Conservation (phyloP, 2,888 invertebrate species). For the Dendrolimus pini region DNA sequence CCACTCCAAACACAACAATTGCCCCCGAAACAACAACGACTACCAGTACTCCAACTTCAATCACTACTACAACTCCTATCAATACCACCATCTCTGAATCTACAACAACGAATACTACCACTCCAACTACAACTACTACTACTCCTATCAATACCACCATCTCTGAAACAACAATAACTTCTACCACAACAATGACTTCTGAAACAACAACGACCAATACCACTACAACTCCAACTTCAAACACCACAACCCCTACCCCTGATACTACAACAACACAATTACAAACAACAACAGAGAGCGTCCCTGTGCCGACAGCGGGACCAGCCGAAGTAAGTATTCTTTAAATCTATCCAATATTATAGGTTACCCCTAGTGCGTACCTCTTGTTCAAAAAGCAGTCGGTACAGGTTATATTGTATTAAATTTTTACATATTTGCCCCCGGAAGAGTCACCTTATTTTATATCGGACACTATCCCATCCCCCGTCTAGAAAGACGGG, state of each 20-base stretch:
- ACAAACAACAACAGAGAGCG: background rate
- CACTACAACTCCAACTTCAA: background rate
- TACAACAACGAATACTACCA: slow-evolving; percentile 4
- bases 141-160: slow-evolving; percentile 1
- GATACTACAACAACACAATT: slow-evolving; percentile 3
- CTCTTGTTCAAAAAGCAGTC: too few species aligned
- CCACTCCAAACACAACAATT: slow-evolving; percentile 1
- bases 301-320: background rate
- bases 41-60: background rate
- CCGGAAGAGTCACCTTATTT: too few species aligned
- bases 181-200: slow-evolving; percentile 2
- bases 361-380: too few species aligned
- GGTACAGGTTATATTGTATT: too few species aligned
- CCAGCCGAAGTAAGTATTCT: background rate
- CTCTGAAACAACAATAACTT: slow-evolving; percentile 1
- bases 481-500: too few species aligned
- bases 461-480: too few species aligned
- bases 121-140: slow-evolving; percentile 2
- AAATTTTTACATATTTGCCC: too few species aligned
- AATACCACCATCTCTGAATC: background rate
- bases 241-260: slow-evolving; percentile 1
- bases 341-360: background rate
- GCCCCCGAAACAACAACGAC: background rate
- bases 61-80: slow-evolving; percentile 2
- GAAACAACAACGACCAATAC: background rate